phyloP scores from a whole-genome alignment of 2,888 invertebrate genomes.

The Eupithecia abbreviata region DNA sequence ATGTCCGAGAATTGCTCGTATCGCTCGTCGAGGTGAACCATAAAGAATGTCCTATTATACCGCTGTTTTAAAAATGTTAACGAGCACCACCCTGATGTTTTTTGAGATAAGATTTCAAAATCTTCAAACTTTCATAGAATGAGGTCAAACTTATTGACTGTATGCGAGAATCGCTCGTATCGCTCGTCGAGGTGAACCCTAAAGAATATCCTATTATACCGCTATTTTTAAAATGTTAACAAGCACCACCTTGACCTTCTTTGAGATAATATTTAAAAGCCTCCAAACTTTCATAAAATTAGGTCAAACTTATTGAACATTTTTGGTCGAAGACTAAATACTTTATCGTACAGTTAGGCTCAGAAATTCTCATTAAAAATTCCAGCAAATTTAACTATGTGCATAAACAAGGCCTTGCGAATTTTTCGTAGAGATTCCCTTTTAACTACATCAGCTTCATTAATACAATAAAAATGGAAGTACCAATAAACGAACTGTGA shows the following conservation, averaged over 20 bases:
- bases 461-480: conserved; percentile 52
- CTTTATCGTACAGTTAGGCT: neutral
- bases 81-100: neutral
- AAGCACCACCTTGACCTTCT: conserved; percentile 15
- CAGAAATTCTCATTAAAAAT: neutral
- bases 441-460: conserved; percentile 50
- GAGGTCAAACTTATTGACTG: too few relatives aligned
- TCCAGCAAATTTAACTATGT: conserved; percentile 22
- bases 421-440: conserved; percentile 35
- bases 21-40: neutral
- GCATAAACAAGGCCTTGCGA: conserved; percentile 21
- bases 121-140: too few relatives aligned
- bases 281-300: neutral
- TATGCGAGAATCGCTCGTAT: too few relatives aligned
- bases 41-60: neutral
- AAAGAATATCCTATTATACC: neutral
- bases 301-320: neutral
- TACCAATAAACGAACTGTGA: conserved; percentile 68
- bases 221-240: conserved; percentile 15
- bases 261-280: neutral
- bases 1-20: too few relatives aligned
- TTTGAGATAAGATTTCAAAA: too few relatives aligned
- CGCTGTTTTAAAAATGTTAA: conserved; percentile 11
- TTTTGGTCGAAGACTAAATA: neutral
- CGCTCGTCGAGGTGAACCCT: neutral